phyloP scores from a whole-genome alignment of 2,113 vertebrate species.

The Actenoides hombroni region DNA sequence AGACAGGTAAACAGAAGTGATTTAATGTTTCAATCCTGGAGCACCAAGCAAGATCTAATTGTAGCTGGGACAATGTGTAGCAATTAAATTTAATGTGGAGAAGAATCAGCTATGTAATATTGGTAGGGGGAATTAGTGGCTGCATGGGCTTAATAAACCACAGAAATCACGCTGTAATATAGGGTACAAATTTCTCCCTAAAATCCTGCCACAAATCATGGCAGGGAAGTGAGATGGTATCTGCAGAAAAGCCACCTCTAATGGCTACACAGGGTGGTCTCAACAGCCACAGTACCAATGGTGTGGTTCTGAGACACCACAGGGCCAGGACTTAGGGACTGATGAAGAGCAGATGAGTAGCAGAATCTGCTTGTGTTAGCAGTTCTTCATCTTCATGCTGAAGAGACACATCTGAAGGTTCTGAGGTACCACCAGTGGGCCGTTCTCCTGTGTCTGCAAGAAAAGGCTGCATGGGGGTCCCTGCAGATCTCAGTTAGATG shows the following conservation, averaged over 20 bases:
- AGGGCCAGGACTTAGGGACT: neutral
- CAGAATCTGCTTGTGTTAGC: neutral
- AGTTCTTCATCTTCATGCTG: neutral
- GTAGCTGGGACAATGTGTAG: neutral
- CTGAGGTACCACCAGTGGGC: neutral
- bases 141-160: neutral
- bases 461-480: neutral
- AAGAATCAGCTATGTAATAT: neutral
- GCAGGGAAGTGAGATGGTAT: neutral
- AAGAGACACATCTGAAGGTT: neutral
- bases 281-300: neutral
- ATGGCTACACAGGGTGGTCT: neutral
- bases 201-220: neutral
- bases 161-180: neutral
- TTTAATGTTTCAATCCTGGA: slow-evolving; percentile 33
- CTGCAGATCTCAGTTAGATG: neutral
- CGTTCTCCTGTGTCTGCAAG: neutral
- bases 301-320: neutral
- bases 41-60: neutral
- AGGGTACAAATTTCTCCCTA: neutral
- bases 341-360: neutral
- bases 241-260: neutral
- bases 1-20: slow-evolving; percentile 49
- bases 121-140: neutral
- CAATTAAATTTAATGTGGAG: slow-evolving; percentile 13